phyloP scores from a whole-genome alignment of 2,797 vertebrate genomes.

The Thaleichthys pacificus region DNA sequence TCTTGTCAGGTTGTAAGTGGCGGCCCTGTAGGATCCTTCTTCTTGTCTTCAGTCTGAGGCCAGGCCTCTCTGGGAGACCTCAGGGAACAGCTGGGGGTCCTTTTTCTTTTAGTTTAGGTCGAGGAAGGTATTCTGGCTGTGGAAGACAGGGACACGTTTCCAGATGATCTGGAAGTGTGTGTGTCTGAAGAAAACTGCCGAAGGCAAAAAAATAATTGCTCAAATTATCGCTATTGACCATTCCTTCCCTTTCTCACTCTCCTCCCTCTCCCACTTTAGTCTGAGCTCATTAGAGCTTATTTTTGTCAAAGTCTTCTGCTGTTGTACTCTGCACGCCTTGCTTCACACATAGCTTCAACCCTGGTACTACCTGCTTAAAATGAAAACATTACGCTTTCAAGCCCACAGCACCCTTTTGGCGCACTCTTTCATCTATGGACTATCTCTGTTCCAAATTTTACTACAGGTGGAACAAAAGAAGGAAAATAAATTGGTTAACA shows the following conservation, averaged over 20 bases:
- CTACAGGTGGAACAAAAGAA: not conserved
- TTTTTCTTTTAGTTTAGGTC: not conserved
- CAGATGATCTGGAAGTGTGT: not conserved
- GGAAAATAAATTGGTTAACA: constrained; percentile 23
- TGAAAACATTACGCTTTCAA: not conserved
- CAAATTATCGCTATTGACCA: not conserved
- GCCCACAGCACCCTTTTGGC: not conserved
- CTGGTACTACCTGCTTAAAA: constrained; percentile 5
- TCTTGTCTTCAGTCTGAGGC: not conserved
- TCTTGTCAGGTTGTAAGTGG: not conserved
- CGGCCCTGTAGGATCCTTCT: not conserved
- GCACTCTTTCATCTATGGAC: not conserved
- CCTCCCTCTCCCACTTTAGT: not conserved
- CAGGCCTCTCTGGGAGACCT: not conserved
- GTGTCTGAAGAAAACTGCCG: constrained; percentile 9
- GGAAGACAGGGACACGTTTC: not conserved
- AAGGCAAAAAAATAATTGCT: constrained; percentile 15
- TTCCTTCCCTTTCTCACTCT: constrained; percentile 13
- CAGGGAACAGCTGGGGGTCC: no score
- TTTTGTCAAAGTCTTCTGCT: not conserved
- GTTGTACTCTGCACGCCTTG: not conserved
- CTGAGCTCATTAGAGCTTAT: constrained; percentile 13
- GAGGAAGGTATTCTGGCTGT: not conserved
- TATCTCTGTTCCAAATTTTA: not conserved
- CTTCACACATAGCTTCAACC: not conserved